phyloP scores from a whole-genome alignment of 2,888 invertebrate species.

The Lamellibrachia satsuma region DNA sequence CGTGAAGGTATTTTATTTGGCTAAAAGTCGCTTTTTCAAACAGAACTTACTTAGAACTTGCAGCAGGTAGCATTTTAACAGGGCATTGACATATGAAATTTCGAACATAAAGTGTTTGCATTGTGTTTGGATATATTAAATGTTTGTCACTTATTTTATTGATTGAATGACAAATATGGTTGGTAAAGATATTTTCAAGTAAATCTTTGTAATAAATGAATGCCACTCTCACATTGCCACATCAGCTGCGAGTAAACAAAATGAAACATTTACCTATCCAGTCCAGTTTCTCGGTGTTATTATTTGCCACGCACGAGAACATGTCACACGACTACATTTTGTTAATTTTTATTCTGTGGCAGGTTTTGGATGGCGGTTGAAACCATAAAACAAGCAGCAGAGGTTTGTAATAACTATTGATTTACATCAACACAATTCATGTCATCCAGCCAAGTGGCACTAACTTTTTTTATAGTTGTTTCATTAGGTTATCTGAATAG shows the following conservation, averaged over 20 bases:
- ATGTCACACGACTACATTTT: not conserved
- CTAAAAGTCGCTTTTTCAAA: too few relatives aligned
- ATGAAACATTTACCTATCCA: too few relatives aligned
- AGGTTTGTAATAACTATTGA: constrained; percentile 43
- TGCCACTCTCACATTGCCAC: not conserved
- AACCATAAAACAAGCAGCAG: constrained; percentile 74
- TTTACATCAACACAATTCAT: not conserved
- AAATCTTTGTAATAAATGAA: not conserved
- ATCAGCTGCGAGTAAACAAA: too few relatives aligned
- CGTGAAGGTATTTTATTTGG: too few relatives aligned
- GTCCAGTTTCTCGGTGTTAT: not conserved
- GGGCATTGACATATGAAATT: too few relatives aligned
- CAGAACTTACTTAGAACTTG: too few relatives aligned
- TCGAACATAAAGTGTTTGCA: not conserved
- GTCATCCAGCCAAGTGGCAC: not conserved
- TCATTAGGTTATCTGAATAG: not conserved
- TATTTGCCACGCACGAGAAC: not conserved
- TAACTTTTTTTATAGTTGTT: not conserved
- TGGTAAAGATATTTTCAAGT: not conserved
- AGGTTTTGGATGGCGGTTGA: constrained; percentile 87
- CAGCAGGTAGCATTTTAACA: too few relatives aligned
- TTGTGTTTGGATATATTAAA: not conserved
- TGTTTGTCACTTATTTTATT: not conserved
- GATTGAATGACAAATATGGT: not conserved
- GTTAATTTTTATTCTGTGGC: constrained; percentile 29